phyloP scores from a whole-genome alignment of 2,797 vertebrate species.

The Molossus alvarezi region DNA sequence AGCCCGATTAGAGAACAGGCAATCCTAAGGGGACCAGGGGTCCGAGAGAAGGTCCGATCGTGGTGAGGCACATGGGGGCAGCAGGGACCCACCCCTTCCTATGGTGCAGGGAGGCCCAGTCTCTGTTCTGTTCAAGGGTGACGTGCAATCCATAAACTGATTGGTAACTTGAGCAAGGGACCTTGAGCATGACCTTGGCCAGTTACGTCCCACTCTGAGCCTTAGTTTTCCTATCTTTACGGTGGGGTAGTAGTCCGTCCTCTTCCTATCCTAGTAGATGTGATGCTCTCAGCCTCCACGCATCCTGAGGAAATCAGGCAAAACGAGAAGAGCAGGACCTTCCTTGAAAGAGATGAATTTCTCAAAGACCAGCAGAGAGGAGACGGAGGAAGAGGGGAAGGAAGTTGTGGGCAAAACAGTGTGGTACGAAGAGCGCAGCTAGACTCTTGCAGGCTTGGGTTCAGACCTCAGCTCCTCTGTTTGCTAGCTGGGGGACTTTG shows the following conservation, averaged over 20 bases:
- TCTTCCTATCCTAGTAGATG: background rate
- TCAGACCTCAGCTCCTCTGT: background rate
- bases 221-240: background rate
- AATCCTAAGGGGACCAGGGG: background rate
- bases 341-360: background rate
- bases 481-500: background rate
- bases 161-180: background rate
- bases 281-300: background rate
- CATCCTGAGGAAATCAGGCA: background rate
- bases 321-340: background rate
- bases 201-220: background rate
- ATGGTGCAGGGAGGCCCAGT: background rate
- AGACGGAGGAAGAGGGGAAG: background rate
- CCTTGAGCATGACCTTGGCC: background rate
- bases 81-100: background rate
- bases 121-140: background rate
- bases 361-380: background rate
- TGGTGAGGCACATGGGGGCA: fast-evolving
- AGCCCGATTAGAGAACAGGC: background rate
- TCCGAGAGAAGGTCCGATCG: background rate
- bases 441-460: background rate
- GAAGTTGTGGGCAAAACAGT: background rate
- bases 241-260: background rate
- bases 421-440: fast-evolving
- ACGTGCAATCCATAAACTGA: background rate